Evolutionary conservation across 92 coral and sea anemone species (phyloP).

Genomic region (Montipora capitata): DNA sequence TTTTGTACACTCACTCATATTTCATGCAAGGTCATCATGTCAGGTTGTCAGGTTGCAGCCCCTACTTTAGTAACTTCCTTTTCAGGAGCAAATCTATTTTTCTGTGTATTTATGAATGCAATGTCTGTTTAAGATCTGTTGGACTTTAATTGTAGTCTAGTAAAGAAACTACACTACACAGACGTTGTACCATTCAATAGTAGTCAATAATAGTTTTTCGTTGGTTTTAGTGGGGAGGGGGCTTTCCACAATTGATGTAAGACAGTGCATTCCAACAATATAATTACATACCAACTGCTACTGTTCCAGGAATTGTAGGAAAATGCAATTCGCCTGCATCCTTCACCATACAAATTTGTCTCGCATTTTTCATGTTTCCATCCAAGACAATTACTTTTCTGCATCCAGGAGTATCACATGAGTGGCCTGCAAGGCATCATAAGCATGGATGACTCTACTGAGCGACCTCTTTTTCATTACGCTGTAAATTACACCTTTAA

Average conservation of each 20-base stretch:
- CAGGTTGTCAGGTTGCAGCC: background rate
- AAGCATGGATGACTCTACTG: background rate
- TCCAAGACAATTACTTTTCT: conserved; percentile 47
- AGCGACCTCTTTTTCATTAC: background rate
- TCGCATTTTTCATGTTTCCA: background rate
- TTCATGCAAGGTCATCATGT: background rate
- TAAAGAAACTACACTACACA: no score
- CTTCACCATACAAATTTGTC: conserved; percentile 64
- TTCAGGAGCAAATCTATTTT: no score
- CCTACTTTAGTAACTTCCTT: no score
- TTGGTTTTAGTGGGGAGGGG: background rate
- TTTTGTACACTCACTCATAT: no score
- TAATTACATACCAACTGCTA: conserved; percentile 72
- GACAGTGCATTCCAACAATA: background rate
- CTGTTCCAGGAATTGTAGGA: conserved; percentile 64
- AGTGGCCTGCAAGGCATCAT: conserved; percentile 32
- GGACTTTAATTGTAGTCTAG: no score
- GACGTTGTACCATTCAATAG: no score
- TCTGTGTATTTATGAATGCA: no score
- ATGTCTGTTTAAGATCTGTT: no score
- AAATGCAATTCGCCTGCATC: conserved; percentile 66
- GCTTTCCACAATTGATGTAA: background rate
- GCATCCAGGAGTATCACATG: conserved; percentile 70
- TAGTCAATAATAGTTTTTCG: no score
- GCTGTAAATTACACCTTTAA: background rate